Percentiles rank a stretch among this genome's conserved stretches.
Evolutionary conservation across 2,113 vertebrate genomes (phyloP).

Genomic region (Orthonyx spaldingii): DNA sequence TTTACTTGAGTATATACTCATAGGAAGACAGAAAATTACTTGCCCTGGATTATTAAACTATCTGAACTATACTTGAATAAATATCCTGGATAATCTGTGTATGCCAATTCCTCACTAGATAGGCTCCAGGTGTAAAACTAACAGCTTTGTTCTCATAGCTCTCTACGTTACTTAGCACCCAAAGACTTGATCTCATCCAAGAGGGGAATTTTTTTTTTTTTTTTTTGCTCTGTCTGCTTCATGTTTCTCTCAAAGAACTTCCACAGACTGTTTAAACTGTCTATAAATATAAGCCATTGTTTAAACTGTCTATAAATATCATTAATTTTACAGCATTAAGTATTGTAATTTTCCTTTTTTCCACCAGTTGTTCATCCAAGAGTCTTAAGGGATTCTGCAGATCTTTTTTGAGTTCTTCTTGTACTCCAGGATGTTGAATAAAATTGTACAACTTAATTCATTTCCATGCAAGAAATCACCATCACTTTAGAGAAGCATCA

Average conservation of each 20-base stretch:
- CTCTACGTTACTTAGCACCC: not conserved
- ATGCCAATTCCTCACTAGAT: not conserved
- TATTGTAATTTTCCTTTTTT: not conserved
- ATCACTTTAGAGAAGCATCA: not conserved
- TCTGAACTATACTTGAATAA: not conserved
- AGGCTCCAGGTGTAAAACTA: not conserved
- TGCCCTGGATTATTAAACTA: not conserved
- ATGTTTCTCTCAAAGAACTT: not conserved
- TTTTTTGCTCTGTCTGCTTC: not conserved
- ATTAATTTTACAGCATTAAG: not conserved
- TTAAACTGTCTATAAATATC: not conserved
- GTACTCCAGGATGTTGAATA: not conserved
- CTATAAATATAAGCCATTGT: not conserved
- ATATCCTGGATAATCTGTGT: not conserved
- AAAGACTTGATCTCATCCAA: not conserved
- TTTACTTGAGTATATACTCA: not conserved
- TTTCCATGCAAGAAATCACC: not conserved
- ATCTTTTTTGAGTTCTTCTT: not conserved
- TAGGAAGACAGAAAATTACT: not conserved
- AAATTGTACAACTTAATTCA: not conserved
- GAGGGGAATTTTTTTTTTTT: not conserved
- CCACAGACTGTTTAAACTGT: not conserved
- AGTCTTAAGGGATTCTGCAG: not conserved
- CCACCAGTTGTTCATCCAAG: not conserved
- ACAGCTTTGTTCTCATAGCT: not conserved